phyloP scores from a whole-genome alignment of 2,888 invertebrate genomes.

The Eupithecia abbreviata region DNA sequence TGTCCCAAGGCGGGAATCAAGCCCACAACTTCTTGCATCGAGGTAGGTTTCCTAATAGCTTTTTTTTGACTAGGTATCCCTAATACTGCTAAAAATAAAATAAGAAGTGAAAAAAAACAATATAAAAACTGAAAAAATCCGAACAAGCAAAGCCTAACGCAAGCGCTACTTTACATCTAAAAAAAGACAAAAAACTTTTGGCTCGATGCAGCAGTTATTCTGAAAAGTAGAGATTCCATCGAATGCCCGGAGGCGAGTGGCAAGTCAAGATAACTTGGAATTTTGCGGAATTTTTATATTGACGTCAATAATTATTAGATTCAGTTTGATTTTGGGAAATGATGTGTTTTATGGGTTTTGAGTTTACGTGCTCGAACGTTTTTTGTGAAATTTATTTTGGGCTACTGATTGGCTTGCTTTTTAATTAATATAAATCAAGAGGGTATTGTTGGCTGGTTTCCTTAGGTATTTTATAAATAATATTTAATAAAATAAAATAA shows the following conservation, averaged over 20 bases:
- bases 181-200: slow-evolving; percentile 16
- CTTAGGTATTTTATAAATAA: too few relatives aligned
- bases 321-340: slow-evolving; percentile 21
- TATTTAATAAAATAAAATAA: too few relatives aligned
- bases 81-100: background rate
- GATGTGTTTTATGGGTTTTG: slow-evolving; percentile 33
- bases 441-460: too few relatives aligned
- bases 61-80: too few relatives aligned
- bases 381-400: slow-evolving; percentile 1
- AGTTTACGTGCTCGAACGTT: background rate
- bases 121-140: background rate
- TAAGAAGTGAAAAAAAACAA: background rate
- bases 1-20: too few relatives aligned
- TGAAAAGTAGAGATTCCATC: slow-evolving; percentile 29
- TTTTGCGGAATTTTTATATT: slow-evolving; percentile 22
- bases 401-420: background rate
- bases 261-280: slow-evolving; percentile 24
- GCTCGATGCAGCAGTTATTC: slow-evolving; percentile 30
- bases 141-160: background rate
- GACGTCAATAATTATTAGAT: slow-evolving; percentile 34
- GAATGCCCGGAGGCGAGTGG: slow-evolving; percentile 23
- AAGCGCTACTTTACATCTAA: background rate
- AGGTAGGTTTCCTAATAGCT: too few relatives aligned
- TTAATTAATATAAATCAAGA: background rate
- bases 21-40: too few relatives aligned